Evolutionary conservation across 2,113 vertebrate genomes (phyloP).

Genomic region (Cervus canadensis): DNA sequence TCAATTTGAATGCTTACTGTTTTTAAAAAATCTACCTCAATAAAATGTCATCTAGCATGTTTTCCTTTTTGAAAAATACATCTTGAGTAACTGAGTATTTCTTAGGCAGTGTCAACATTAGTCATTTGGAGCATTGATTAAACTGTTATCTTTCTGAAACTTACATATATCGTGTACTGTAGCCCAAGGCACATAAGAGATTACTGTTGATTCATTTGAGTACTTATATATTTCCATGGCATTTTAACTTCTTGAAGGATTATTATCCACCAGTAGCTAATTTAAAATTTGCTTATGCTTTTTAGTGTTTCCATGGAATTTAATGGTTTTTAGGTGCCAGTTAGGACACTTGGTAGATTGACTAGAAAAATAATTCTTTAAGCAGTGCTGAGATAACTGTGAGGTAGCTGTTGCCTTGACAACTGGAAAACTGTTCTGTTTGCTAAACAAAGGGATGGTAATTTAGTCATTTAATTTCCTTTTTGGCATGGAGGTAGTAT

Average conservation of each 20-base stretch:
- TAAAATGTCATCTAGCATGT: background rate
- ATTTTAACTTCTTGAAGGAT: slow-evolving; percentile 33
- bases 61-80: slow-evolving; percentile 24
- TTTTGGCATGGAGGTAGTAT: slow-evolving; percentile 23
- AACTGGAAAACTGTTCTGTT: slow-evolving; percentile 56
- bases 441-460: slow-evolving; percentile 58
- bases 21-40: background rate
- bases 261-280: background rate
- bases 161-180: background rate
- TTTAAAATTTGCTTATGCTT: slow-evolving; percentile 44
- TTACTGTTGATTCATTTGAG: background rate
- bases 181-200: background rate
- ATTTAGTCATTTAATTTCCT: slow-evolving; percentile 60
- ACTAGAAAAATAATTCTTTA: slow-evolving; percentile 58
- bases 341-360: slow-evolving; percentile 42
- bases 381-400: slow-evolving; percentile 2
- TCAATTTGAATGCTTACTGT: background rate
- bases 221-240: background rate
- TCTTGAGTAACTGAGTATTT: slow-evolving; percentile 30
- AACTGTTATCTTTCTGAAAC: background rate
- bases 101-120: background rate
- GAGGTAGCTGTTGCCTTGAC: slow-evolving; percentile 59
- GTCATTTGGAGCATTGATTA: background rate
- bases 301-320: slow-evolving; percentile 27
- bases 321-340: background rate